Base-by-base conservation (phyloP, 2,797 vertebrate species). In the Enteromius viviparus region DNA sequence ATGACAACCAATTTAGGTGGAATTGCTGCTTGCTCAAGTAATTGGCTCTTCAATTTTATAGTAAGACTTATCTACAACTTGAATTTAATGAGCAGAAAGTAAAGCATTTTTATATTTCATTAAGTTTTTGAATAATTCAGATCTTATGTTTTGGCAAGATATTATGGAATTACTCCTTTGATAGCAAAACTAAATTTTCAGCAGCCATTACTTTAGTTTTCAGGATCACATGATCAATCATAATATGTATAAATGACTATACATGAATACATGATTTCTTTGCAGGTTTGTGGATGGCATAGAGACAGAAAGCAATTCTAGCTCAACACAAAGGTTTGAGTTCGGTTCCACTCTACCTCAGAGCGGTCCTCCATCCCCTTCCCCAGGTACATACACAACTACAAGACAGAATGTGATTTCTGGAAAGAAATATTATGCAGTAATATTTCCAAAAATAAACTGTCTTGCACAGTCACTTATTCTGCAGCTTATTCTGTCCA, bases 241-340 rank as follows among this genome's bases (percentile, higher is more conserved):
- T 26, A 4, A 60, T 60, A 11, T 10, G 55, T 26, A 60, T 60
- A 60, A 23, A 26, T 60, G 11, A 26, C 42, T 68, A 49, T n/a
- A 21, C 37, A 58, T 29, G 11, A 19, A 55, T 68, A 58, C 42
- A 55, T 85, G 37, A 82, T 60, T 6, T 69, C 34, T 6, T 69
- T 51, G 68, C 26, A 96, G 95, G 85, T 95, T 95, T 81, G 95
- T 96, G 86, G 95, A 96, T 4, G 95, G 95, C 64, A 95, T 95
- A 17, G 95, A 96, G 90, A 95, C 94, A 0, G 95, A 96, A 82
- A 93, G 85, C 85, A 93, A 85, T 68, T 91, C 89, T 78, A 89
- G 83, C 26, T 92, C 90, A 0, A 90, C 91, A 0, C 95, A 92
- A 87, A 95, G 90, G 87, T 96, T 96, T 89, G 95, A 96, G 92